phyloP scores from a whole-genome alignment of 2,888 invertebrate genomes.

The Lasius fuliginosus region DNA sequence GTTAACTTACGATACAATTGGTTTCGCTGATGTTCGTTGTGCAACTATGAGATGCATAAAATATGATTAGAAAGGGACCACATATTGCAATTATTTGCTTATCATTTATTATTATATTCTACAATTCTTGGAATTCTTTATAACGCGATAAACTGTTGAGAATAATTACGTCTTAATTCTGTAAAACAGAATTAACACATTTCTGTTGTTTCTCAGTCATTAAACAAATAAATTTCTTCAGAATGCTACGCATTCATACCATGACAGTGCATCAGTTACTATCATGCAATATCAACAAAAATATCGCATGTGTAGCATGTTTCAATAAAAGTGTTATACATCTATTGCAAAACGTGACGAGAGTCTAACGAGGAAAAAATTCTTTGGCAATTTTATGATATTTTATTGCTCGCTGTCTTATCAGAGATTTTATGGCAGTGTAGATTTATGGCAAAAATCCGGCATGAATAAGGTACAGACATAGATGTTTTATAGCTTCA shows the following conservation, averaged over 20 bases:
- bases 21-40: slow-evolving; percentile 42
- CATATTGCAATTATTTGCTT: slow-evolving; percentile 7
- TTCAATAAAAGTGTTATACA: neutral
- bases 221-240: no score
- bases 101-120: neutral
- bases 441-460: slow-evolving; percentile 49
- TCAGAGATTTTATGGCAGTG: slow-evolving; percentile 33
- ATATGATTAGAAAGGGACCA: slow-evolving; percentile 36
- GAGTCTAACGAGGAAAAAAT: slow-evolving; percentile 29
- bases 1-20: slow-evolving; percentile 4
- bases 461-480: slow-evolving; percentile 42
- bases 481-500: slow-evolving; percentile 32
- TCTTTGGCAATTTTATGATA: slow-evolving; percentile 32
- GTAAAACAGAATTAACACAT: no score
- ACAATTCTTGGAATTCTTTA: neutral
- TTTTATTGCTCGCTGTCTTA: slow-evolving; percentile 39
- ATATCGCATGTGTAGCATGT: neutral
- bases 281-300: neutral
- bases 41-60: slow-evolving; percentile 31
- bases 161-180: neutral
- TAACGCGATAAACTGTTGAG: neutral
- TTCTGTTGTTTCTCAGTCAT: no score
- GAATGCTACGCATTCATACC: neutral
- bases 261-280: neutral
- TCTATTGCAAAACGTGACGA: slow-evolving; percentile 25